These are phyloP conservation scores for Pungitius pungitius DNA, from an alignment of 2,113 vertebrate species.

Conservation along the genomic window DNA sequence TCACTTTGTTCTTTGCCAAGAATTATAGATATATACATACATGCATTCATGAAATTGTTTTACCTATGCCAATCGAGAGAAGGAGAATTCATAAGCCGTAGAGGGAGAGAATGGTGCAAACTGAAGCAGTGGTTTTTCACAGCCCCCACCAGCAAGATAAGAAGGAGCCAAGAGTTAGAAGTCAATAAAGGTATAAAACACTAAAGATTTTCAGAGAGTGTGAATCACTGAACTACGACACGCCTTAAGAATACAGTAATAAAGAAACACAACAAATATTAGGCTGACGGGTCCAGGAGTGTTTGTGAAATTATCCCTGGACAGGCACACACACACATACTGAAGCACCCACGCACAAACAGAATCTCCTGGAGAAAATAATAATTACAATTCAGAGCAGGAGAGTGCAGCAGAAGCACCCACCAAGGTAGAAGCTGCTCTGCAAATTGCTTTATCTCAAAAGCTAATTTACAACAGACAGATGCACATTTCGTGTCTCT, in stretches of 20 bases:
- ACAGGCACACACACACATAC: not conserved
- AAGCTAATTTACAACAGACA: constrained; percentile 53
- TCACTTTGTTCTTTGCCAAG: not conserved
- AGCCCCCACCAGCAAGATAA: not conserved
- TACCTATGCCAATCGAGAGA: not conserved
- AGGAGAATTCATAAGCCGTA: not conserved
- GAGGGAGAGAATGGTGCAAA: not conserved
- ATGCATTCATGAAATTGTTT: not conserved
- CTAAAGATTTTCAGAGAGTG: not conserved
- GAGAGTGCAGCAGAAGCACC: constrained; percentile 59
- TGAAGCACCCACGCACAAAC: not conserved
- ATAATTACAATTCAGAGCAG: constrained; percentile 70
- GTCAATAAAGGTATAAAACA: not conserved
- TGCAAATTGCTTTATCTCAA: constrained; percentile 72
- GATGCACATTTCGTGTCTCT: constrained; percentile 41
- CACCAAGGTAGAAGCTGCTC: constrained; percentile 61
- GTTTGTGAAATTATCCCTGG: not conserved
- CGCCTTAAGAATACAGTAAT: not conserved
- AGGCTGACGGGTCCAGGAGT: not conserved
- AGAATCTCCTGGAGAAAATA: not conserved
- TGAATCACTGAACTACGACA: not conserved
- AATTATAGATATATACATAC: not conserved
- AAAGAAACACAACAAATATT: not conserved
- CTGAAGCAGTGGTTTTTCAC: not conserved
- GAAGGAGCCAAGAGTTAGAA: not conserved